Evolutionary conservation across 2,797 vertebrate genomes (phyloP).

Genomic region (Hippopotamyrus pictus): DNA sequence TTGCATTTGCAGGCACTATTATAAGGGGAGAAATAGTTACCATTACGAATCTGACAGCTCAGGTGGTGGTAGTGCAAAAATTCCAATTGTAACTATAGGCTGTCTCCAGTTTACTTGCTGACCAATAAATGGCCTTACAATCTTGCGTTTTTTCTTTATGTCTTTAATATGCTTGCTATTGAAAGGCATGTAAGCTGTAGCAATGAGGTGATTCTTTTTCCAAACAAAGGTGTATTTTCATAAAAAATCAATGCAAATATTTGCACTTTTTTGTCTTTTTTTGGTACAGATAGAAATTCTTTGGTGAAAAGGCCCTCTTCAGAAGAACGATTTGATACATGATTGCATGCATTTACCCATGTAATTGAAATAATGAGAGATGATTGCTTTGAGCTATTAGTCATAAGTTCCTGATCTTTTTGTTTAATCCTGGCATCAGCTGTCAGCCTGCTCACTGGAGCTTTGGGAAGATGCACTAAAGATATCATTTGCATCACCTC

Average conservation of each 20-base stretch:
- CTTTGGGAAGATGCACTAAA: conserved; percentile 85
- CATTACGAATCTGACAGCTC: conserved; percentile 72
- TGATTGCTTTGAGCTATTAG: conserved; percentile 96
- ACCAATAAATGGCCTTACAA: conserved; percentile 69
- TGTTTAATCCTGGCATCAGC: conserved; percentile 93
- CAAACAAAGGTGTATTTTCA: conserved; percentile 86
- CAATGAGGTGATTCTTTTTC: conserved; percentile 67
- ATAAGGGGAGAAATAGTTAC: conserved; percentile 69
- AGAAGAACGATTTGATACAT: conserved; percentile 90
- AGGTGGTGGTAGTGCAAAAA: conserved; percentile 67
- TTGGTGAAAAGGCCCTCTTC: conserved; percentile 84
- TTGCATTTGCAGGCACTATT: conserved; percentile 77
- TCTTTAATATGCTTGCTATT: conserved; percentile 4
- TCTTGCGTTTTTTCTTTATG: conserved; percentile 38
- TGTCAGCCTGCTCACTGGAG: conserved; percentile 84
- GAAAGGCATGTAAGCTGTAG: conserved; percentile 56
- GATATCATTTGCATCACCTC: conserved; percentile 90
- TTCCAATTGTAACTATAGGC: conserved; percentile 9
- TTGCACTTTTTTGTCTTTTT: conserved; percentile 76
- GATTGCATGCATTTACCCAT: conserved; percentile 94
- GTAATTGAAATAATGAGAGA: conserved; percentile 96
- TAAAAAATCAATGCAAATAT: conserved; percentile 88
- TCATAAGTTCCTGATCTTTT: conserved; percentile 94
- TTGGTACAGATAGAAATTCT: conserved; percentile 74
- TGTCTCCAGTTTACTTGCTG: conserved; percentile 65